Evolutionary conservation across 2,888 invertebrate species (phyloP), one percentile per base, ranked within the genome.

Genomic region (Amphimallon solstitiale): DNA sequence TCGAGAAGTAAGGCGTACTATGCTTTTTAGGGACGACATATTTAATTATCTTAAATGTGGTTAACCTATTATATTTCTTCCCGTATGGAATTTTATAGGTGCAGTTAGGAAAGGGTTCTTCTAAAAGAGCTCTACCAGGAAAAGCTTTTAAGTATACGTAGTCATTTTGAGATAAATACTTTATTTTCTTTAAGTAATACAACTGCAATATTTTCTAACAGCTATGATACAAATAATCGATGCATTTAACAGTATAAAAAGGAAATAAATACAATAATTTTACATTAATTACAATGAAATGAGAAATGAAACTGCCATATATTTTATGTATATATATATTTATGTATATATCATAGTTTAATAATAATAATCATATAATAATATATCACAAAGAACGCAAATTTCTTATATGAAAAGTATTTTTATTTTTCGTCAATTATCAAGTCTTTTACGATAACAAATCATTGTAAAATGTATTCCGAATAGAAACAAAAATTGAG

Each of bases 121-220:
- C 9, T 7, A 14, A 10, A 10, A 45, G 17, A 17, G 14, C 19
- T 45, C 10, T 10, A 45, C 17, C 15, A 14, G 14, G 40, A 38
- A 6, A 40, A 5, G 7, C n/a, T 6, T n/a, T 12, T 12, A 46
- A 21, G 46, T 51, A 59, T 34, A 40, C 34, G 62, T 21, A 43
- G 12, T 34, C 37, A 12, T 29, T 12, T 56, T 68, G 63, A 66
- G 65, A 71, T 72, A 71, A 72, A 70, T 71, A 78, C 78, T 67
- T 66, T 67, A 63, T 66, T 63, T 67, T 63, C 52, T 66, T 61
- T 46, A 65, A 73, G 78, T 75, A 77, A 77, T 79, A 80, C 80
- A 81, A 81, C 80, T 79, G 79, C 76, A 79, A 78, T 78, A 78
- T 71, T 76, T 72, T 79, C 80, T 80, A 82, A 82, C 81, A 80